Base-by-base conservation (phyloP, 2,888 invertebrate genomes). In the Mactromeris polynyma region DNA sequence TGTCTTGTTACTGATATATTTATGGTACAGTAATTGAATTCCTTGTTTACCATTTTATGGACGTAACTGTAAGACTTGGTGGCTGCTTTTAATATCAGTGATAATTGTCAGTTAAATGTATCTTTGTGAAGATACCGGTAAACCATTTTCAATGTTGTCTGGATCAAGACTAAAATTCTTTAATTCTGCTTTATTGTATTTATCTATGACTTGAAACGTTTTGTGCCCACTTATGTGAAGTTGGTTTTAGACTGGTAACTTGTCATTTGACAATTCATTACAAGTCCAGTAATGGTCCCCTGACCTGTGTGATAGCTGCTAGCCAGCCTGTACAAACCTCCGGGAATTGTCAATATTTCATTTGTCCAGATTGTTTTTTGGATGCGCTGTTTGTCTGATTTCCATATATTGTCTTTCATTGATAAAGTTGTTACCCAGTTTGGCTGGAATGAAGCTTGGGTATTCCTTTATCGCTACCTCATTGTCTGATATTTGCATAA, bases 311-410 rank as follows among this genome's bases (percentile, higher is more conserved):
- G 26, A 64, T 64, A 64, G 58, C 58, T 26, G 11, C 26, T 64
- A 64, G 46, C 14, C 46, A 64, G 46, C 14, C 46, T 7, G 46
- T 46, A 46, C 46, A 46, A 64, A 26, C 58, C 58, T 64, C 58
- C 26, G n/a, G 58, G 58, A 64, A 64, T 58, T 64, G 58, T 64
- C 26, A 64, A n/a, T 64, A 64, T 64, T 51, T 51, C 51, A 51
- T 51, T n/a, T 64, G 58, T 26, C 26, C 58, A 26, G 58, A 64
- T 64, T 64, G 58, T 64, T 64, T n/a, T n/a, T 64, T 58, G 58
- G 21, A 6, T n/a, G 6, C 21, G 21, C 58, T 6, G 42, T 42
- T 51, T 51, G 51, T 51, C 51, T 64, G 58, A 64, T 26, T 64
- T n/a, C 58, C 26, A 64, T 64, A 26, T 64, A 7, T 64, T 64